Base-by-base conservation (phyloP, 2,888 invertebrate species). In the Lasius platythorax region DNA sequence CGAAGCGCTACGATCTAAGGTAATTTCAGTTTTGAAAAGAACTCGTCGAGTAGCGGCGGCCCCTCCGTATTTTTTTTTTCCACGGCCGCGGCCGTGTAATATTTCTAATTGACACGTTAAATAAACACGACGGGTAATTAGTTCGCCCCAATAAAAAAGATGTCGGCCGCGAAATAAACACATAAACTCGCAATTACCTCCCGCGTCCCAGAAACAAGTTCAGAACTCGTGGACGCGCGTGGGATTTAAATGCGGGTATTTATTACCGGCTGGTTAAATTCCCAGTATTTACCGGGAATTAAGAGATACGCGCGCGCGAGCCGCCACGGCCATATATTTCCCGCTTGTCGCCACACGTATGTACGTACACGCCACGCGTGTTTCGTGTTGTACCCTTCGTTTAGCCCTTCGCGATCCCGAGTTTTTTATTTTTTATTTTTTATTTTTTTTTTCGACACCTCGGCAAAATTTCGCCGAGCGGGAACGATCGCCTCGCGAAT, bases 201-300 rank as follows among this genome's bases (percentile, higher is more conserved):
- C 46, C 79, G 73, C 79, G 79, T 73, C 79, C 73, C 73, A 81
- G 79, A 73, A 81, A 81, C 79, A 81, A 81, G 79, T 81, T 81
- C 61, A 73, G 79, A 61, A 81, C 73, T 81, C 61, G 79, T 12
- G 72, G 79, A 81, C 79, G 73, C 73, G 79, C 79, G 79, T 73
- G 79, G 79, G 79, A 81, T 81, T 81, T 81, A 81, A 81, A 81
- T 81, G 73, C 79, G 79, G 37, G 73, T 81, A 81, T 81, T 81
- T 81, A 81, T 81, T 81, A 61, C 79, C 79, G 73, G 73, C 79
- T 73, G 79, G 79, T 81, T 81, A 81, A 81, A 81, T 81, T 81
- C 79, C 73, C 73, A 81, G 79, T 81, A 81, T 81, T 81, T 81
- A 81, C 79, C 79, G 79, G 74, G 73, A 81, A 81, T 81, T 81